These are phyloP conservation scores for Metopia argyrocephala DNA, from an alignment of 2,888 invertebrate species.

Conservation along the genomic window DNA sequence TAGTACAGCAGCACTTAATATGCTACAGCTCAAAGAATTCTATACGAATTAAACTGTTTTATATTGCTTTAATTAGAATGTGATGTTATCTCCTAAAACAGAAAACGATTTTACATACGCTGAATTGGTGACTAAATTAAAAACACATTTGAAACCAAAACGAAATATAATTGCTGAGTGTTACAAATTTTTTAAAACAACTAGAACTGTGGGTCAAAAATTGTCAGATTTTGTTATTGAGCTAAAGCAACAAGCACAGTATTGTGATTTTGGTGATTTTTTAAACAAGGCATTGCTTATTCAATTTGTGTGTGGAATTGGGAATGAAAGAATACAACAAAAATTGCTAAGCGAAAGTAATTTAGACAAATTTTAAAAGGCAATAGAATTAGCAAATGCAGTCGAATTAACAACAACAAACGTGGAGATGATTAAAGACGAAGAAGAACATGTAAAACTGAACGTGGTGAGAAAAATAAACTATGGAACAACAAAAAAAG, in stretches of 20 bases:
- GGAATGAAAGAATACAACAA: neutral
- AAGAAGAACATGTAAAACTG: constrained; percentile 21
- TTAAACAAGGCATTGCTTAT: neutral
- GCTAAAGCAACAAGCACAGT: constrained; percentile 20
- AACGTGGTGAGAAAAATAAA: constrained; percentile 16
- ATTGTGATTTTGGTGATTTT: constrained; percentile 25
- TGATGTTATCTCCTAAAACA: constrained; percentile 32
- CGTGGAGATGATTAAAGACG: neutral
- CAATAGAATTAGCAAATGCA: neutral
- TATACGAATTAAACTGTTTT: too few species aligned
- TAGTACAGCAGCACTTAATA: too few species aligned
- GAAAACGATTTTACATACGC: constrained; percentile 24
- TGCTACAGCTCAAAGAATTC: too few species aligned
- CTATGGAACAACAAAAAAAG: constrained; percentile 29
- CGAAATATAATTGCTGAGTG: constrained; percentile 33
- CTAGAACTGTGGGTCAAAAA: neutral
- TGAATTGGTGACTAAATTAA: constrained; percentile 13
- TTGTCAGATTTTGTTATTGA: constrained; percentile 27
- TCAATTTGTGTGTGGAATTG: neutral
- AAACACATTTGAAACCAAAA: constrained; percentile 42
- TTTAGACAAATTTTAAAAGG: neutral
- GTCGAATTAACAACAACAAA: constrained; percentile 5
- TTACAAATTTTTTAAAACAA: constrained; percentile 29
- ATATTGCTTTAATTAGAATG: too few species aligned
- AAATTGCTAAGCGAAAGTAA: neutral